Evolutionary conservation across 2,888 invertebrate species (phyloP), one percentile per base, ranked within the genome.

Genomic region (Troilus luridus): DNA sequence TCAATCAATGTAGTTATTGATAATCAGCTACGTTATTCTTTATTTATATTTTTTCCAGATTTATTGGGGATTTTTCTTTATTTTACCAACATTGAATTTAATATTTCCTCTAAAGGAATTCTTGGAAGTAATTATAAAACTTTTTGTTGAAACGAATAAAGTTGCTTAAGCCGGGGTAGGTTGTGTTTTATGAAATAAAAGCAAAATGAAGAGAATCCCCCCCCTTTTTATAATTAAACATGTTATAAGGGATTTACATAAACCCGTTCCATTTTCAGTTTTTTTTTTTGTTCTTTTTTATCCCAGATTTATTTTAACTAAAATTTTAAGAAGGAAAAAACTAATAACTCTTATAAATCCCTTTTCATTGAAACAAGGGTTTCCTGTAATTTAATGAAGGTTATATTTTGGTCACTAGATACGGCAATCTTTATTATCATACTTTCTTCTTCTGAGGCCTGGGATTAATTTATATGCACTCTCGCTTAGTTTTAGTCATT

Each of bases 221-320:
- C 41, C 8, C 8, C 72, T 27, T 77, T 77, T 77, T 77, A 77
- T 77, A 77, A 77, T 77, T 77, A 77, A 77, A 77, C 72, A 77
- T 77, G 72, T 77, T 77, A 77, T 27, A 8, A 77, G 72, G 72
- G 72, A 77, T 77, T 77, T 77, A 77, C 72, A 27, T 77, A 77
- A 77, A 77, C 27, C 72, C 27, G 17, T 17, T 41, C 72, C 72
- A 77, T 77, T 77, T 77, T 10, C 72, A 77, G 27, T 77, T 77
- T 77, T 64, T 24, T 64, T 64, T 9, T n/a, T 62, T n/a, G n/a
- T n/a, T 62, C 21, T 24, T 64, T 67, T 67, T 67, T 67, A 67
- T 67, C 67, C 67, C 67, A 64, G 67, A n/a, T 24, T 67, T 64
- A 64, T n/a, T 64, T 64, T 67, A 24, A 77, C 72, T 41, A n/a